These are phyloP conservation scores for Neria commutata DNA, from an alignment of 2,888 invertebrate genomes.

Conservation along the genomic window DNA sequence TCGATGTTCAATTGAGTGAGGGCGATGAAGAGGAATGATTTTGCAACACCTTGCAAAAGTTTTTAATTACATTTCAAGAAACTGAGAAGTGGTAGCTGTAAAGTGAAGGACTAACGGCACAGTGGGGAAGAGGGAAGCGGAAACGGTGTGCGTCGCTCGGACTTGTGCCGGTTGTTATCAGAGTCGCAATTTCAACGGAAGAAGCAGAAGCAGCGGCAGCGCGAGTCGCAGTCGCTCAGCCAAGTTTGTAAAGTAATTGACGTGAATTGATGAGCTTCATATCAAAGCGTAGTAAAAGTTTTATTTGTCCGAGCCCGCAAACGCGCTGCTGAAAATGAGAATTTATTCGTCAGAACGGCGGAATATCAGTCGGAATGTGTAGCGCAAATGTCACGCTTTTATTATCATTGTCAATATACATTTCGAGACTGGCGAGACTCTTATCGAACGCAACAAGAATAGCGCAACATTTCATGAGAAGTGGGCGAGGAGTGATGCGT, in stretches of 20 bases:
- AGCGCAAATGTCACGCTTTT: no score
- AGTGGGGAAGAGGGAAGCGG: neutral
- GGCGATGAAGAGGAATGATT: conserved; percentile 31
- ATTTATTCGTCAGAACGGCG: conserved; percentile 15
- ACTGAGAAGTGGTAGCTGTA: conserved; percentile 42
- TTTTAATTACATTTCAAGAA: conserved; percentile 57
- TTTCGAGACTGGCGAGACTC: no score
- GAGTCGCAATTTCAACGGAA: conserved; percentile 5
- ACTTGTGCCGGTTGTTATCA: conserved; percentile 3
- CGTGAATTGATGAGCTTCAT: conserved; percentile 57
- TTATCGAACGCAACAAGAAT: no score
- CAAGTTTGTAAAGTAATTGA: conserved; percentile 53
- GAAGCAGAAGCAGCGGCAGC: conserved; percentile 20
- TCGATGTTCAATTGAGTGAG: neutral
- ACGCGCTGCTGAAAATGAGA: conserved; percentile 4
- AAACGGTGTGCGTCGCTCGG: neutral
- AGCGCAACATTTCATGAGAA: no score
- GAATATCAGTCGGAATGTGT: no score
- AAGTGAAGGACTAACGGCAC: no score
- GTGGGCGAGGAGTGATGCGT: no score
- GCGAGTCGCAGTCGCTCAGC: conserved; percentile 28
- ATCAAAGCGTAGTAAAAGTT: conserved; percentile 48
- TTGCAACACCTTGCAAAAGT: conserved; percentile 56
- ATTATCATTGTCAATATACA: no score
- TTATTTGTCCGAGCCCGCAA: conserved; percentile 16